A percentile compares a stretch with the other conserved stretches of the same genome.
phyloP scores from a whole-genome alignment of 37 sponge, comb jelly and placozoan genomes.

The Haliclona indistincta region DNA sequence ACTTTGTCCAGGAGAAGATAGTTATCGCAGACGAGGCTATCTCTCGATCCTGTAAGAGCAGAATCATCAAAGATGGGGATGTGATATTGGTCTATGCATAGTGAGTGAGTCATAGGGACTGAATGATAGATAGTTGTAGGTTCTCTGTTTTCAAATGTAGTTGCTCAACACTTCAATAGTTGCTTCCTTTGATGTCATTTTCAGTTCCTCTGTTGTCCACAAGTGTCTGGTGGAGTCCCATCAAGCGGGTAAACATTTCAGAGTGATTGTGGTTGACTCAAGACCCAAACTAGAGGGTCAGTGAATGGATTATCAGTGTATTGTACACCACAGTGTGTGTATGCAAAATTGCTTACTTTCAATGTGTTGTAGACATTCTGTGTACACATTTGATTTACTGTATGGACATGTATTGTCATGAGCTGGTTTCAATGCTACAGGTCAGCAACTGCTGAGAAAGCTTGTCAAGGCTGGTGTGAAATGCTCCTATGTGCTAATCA shows the following conservation, averaged over 20 bases:
- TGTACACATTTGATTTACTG: no score
- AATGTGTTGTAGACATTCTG: no score
- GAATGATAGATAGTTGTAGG: no score
- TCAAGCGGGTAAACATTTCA: constrained; percentile 53
- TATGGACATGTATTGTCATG: no score
- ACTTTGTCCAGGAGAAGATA: constrained; percentile 62
- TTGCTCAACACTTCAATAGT: no score
- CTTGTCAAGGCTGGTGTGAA: constrained; percentile 81
- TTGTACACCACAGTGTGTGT: no score
- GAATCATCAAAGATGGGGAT: constrained; percentile 82
- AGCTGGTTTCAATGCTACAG: constrained; percentile 20
- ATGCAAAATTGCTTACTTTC: no score
- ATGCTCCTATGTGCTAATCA: constrained; percentile 92
- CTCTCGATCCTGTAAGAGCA: constrained; percentile 22
- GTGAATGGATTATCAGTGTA: no score
- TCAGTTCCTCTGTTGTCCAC: constrained; percentile 88
- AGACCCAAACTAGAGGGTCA: constrained; percentile 95
- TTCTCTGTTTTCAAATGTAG: no score
- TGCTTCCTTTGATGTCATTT: no score
- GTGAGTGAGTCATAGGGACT: constrained; percentile 72
- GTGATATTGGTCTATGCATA: constrained; percentile 85
- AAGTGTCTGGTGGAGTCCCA: constrained; percentile 79
- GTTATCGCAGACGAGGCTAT: constrained; percentile 74
- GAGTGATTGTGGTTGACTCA: constrained; percentile 95
- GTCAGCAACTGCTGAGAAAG: constrained; percentile 54